These are phyloP conservation scores for Oscarella lobularis DNA, from an alignment of 37 sponge, comb jelly and placozoan genomes.

Conservation along the genomic window DNA sequence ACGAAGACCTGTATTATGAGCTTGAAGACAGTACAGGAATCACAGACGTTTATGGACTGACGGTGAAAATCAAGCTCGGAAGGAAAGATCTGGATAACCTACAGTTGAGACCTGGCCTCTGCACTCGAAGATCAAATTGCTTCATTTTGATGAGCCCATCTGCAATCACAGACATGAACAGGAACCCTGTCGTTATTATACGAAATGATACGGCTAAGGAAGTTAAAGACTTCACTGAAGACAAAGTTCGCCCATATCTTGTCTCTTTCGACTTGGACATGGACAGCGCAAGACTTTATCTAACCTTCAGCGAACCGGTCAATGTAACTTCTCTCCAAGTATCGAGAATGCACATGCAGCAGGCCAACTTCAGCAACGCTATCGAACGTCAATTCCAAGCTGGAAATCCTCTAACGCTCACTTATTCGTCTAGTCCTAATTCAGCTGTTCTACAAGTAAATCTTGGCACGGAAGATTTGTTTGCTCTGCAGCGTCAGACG, in stretches of 20 bases:
- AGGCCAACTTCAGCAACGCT: background rate
- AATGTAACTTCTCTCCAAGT: background rate
- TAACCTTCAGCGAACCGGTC: slow-evolving; percentile 17
- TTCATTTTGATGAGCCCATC: slow-evolving; percentile 21
- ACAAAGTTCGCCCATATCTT: slow-evolving; percentile 52
- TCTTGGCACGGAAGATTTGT: slow-evolving; percentile 3
- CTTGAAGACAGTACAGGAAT: background rate
- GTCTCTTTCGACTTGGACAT: slow-evolving; percentile 56
- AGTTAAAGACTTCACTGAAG: slow-evolving; percentile 6
- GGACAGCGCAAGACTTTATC: slow-evolving; percentile 23
- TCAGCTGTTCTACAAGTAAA: background rate
- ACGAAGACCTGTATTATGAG: background rate
- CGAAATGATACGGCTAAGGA: background rate
- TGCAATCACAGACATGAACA: slow-evolving; percentile 43
- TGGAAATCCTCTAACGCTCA: background rate
- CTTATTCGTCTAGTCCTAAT: slow-evolving; percentile 7
- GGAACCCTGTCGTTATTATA: slow-evolving; percentile 17
- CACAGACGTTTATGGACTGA: background rate
- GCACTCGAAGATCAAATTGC: slow-evolving; percentile 19
- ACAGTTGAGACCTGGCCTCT: slow-evolving; percentile 26
- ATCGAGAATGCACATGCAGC: background rate
- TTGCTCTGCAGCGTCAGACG: slow-evolving; percentile 4
- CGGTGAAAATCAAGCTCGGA: slow-evolving; percentile 26
- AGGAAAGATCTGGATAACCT: slow-evolving; percentile 35
- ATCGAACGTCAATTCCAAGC: background rate